Percentiles rank a stretch among this genome's conserved stretches.
Evolutionary conservation across 2,797 vertebrate genomes (phyloP).

Genomic region (Protosalanx chinensis): DNA sequence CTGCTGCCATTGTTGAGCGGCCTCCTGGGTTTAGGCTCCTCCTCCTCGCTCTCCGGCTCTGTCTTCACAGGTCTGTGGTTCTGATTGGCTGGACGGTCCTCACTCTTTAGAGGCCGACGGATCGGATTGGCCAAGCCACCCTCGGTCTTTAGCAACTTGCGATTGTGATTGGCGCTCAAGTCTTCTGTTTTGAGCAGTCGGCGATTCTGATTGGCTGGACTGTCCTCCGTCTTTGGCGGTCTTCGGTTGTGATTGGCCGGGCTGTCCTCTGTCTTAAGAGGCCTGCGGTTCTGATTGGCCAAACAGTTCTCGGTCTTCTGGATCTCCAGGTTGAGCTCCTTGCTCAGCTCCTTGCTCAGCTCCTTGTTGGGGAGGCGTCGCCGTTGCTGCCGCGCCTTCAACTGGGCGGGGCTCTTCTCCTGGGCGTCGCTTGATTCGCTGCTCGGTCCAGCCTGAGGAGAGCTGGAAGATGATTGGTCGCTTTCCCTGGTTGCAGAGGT

Average conservation of each 20-base stretch:
- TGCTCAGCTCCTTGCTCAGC: slow-evolving; percentile 85
- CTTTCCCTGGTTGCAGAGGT: slow-evolving; percentile 70
- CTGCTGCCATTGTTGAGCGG: slow-evolving; percentile 72
- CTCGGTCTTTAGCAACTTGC: slow-evolving; percentile 79
- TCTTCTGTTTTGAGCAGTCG: slow-evolving; percentile 81
- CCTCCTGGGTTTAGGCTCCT: slow-evolving; percentile 77
- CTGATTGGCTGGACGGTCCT: slow-evolving; percentile 82
- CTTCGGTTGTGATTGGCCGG: slow-evolving; percentile 79
- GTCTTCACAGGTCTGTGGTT: slow-evolving; percentile 85
- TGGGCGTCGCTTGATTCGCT: slow-evolving; percentile 74
- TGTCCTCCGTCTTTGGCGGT: slow-evolving; percentile 84
- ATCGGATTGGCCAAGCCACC: slow-evolving; percentile 77
- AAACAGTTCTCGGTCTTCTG: slow-evolving; percentile 82
- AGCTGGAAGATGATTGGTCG: slow-evolving; percentile 80
- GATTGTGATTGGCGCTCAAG: slow-evolving; percentile 72
- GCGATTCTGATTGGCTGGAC: slow-evolving; percentile 77
- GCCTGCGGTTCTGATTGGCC: slow-evolving; percentile 72
- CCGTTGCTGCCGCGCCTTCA: slow-evolving; percentile 77
- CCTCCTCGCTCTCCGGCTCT: slow-evolving; percentile 79
- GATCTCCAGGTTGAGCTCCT: slow-evolving; percentile 86
- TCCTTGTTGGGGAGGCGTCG: slow-evolving; percentile 82
- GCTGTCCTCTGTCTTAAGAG: slow-evolving; percentile 81
- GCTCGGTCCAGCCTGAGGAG: slow-evolving; percentile 84
- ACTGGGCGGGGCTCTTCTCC: slow-evolving; percentile 72
- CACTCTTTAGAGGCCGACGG: slow-evolving; percentile 70